A percentile compares a stretch with the other conserved stretches of the same genome.
These are phyloP conservation scores for Drosophila basisetae DNA, from an alignment of 2,888 invertebrate species.

Conservation along the genomic window DNA sequence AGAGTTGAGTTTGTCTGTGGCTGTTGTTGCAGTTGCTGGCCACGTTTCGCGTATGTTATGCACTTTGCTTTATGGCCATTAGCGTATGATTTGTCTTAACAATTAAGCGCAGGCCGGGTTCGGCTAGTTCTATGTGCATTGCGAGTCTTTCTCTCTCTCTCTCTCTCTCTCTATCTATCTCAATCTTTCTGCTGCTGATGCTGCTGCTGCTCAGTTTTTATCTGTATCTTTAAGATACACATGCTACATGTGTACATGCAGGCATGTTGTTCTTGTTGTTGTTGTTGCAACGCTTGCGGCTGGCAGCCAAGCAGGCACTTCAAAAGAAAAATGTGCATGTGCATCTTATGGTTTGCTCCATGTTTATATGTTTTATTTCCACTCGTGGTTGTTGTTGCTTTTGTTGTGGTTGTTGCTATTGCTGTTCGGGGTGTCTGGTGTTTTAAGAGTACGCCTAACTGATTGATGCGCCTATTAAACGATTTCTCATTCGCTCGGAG, in stretches of 20 bases:
- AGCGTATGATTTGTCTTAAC: slow-evolving; percentile 82
- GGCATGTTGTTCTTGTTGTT: slow-evolving; percentile 19
- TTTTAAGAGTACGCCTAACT: slow-evolving; percentile 73
- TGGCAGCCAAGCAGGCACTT: slow-evolving; percentile 60
- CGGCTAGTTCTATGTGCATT: slow-evolving; percentile 17
- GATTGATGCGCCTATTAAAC: slow-evolving; percentile 79
- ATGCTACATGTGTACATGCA: slow-evolving; percentile 41
- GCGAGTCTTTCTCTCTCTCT: neutral
- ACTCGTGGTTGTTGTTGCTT: slow-evolving; percentile 34
- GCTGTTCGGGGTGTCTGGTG: slow-evolving; percentile 52
- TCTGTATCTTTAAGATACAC: slow-evolving; percentile 59
- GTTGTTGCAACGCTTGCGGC: slow-evolving; percentile 54
- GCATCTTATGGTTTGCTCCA: slow-evolving; percentile 45
- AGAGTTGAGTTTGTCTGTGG: slow-evolving; percentile 20
- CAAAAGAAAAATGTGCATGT: slow-evolving; percentile 71
- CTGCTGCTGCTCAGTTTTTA: slow-evolving; percentile 35
- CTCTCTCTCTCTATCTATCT: neutral
- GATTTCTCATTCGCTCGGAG: slow-evolving; percentile 64
- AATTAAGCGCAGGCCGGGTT: slow-evolving; percentile 66
- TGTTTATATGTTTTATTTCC: slow-evolving; percentile 69
- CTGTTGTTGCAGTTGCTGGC: slow-evolving; percentile 3
- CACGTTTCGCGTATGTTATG: slow-evolving; percentile 60
- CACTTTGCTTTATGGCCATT: slow-evolving; percentile 77
- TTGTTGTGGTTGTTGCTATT: neutral
- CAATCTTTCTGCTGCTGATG: neutral